Percentiles rank a stretch among this genome's conserved stretches.
These are phyloP conservation scores for Lophochroa leadbeateri DNA, from an alignment of 2,113 vertebrate species.

Conservation along the genomic window DNA sequence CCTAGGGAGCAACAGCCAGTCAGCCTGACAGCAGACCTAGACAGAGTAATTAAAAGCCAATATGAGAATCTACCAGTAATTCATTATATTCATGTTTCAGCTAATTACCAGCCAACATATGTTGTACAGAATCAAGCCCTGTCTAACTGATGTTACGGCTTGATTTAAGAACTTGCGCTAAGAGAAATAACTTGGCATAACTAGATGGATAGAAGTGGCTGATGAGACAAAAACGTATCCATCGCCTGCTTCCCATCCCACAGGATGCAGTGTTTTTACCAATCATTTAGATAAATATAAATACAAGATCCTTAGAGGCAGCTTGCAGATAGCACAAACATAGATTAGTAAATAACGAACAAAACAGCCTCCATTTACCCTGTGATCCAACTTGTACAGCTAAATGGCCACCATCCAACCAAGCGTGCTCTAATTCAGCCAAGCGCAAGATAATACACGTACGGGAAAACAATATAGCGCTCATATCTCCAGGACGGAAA, in stretches of 20 bases:
- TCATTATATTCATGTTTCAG: conserved; percentile 4
- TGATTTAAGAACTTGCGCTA: conserved; percentile 6
- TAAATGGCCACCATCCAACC: conserved; percentile 19
- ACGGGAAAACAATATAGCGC: not conserved
- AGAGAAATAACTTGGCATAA: not conserved
- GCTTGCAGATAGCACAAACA: not conserved
- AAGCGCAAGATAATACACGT: not conserved
- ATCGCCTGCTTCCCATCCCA: not conserved
- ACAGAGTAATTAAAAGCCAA: conserved; percentile 17
- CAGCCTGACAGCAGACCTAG: not conserved
- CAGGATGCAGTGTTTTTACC: not conserved
- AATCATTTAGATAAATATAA: not conserved
- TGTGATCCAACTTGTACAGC: not conserved
- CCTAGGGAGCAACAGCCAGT: not conserved
- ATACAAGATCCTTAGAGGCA: not conserved
- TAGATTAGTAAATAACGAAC: not conserved
- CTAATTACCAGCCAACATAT: conserved; percentile 25
- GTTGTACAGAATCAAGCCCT: not conserved
- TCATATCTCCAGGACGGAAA: not conserved
- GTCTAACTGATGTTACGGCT: not conserved
- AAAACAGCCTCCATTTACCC: not conserved
- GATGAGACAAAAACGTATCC: not conserved
- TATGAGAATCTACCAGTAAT: not conserved
- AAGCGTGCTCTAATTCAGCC: not conserved
- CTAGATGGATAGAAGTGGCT: not conserved